These are phyloP conservation scores for Eunapius fragilis DNA, from an alignment of 37 sponge, comb jelly and placozoan genomes.

Conservation along the genomic window DNA sequence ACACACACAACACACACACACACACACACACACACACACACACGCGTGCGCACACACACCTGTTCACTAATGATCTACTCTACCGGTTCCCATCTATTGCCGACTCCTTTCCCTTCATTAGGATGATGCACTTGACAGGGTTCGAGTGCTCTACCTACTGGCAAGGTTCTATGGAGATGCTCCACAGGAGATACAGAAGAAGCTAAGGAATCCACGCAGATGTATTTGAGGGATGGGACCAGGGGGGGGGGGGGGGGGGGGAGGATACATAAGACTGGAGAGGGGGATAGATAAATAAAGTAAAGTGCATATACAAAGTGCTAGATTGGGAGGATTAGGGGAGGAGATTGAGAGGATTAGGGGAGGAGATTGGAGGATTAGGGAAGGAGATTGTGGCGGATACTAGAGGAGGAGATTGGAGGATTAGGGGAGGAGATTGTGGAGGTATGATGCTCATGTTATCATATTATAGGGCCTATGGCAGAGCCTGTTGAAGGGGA, in stretches of 20 bases:
- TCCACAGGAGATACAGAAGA: neutral
- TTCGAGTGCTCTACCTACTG: slow-evolving; percentile 54
- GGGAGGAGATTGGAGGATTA: neutral
- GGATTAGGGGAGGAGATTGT: neutral
- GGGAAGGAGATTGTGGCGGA: neutral
- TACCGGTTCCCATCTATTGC: neutral
- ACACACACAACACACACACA: too few relatives aligned
- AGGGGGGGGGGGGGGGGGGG: neutral
- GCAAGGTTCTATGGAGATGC: slow-evolving; percentile 37
- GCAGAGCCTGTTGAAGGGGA: slow-evolving; percentile 57
- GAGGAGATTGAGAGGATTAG: too few relatives aligned
- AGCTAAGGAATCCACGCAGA: slow-evolving; percentile 43
- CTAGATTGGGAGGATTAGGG: too few relatives aligned
- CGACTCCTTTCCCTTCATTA: neutral
- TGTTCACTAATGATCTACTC: neutral
- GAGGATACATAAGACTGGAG: too few relatives aligned
- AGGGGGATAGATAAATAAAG: too few relatives aligned
- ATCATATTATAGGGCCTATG: slow-evolving; percentile 50
- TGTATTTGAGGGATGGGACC: slow-evolving; percentile 16
- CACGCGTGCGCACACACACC: too few relatives aligned
- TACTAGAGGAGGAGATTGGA: neutral
- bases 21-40: too few relatives aligned
- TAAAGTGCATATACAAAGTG: too few relatives aligned
- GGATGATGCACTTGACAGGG: slow-evolving; percentile 49
- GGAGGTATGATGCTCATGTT: neutral